Percentiles rank a stretch among this genome's conserved stretches.
Conservation (phyloP, 2,113 vertebrate species). For the Eublepharis macularius region DNA sequence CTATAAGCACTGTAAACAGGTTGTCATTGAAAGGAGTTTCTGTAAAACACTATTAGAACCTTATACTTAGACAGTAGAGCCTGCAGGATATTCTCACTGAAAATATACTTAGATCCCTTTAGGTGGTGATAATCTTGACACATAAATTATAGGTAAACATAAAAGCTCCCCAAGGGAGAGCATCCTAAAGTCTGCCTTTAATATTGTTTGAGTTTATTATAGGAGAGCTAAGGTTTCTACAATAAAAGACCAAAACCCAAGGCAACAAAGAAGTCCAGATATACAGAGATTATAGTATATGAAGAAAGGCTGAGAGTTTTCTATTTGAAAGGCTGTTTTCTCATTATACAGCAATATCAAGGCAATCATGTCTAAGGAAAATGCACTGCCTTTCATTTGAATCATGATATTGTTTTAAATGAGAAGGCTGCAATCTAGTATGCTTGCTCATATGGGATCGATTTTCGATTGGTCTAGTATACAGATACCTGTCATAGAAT, state of each 20-base stretch:
- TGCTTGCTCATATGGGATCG: constrained; percentile 31
- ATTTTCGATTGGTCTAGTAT: background rate
- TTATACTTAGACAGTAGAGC: constrained; percentile 22
- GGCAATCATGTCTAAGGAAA: background rate
- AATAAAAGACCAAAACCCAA: constrained; percentile 63
- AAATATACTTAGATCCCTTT: constrained; percentile 10
- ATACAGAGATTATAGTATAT: constrained; percentile 25
- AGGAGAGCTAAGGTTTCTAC: constrained; percentile 35
- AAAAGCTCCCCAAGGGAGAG: constrained; percentile 44
- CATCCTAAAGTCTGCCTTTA: constrained; percentile 53
- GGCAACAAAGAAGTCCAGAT: constrained; percentile 46
- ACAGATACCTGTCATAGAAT: background rate
- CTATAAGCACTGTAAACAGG: background rate
- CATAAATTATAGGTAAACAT: constrained; percentile 55
- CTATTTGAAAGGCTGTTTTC: background rate
- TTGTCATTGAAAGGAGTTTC: background rate
- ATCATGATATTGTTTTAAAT: constrained; percentile 42
- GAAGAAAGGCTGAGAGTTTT: constrained; percentile 42
- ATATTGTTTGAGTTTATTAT: constrained; percentile 57
- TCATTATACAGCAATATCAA: constrained; percentile 47
- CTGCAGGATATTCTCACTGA: constrained; percentile 12
- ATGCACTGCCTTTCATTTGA: constrained; percentile 25
- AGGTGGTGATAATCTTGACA: constrained; percentile 25
- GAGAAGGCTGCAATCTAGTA: constrained; percentile 21
- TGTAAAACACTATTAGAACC: background rate